These are phyloP conservation scores for Rhinoderma darwinii DNA, from an alignment of 2,113 vertebrate genomes.

Conservation along the genomic window DNA sequence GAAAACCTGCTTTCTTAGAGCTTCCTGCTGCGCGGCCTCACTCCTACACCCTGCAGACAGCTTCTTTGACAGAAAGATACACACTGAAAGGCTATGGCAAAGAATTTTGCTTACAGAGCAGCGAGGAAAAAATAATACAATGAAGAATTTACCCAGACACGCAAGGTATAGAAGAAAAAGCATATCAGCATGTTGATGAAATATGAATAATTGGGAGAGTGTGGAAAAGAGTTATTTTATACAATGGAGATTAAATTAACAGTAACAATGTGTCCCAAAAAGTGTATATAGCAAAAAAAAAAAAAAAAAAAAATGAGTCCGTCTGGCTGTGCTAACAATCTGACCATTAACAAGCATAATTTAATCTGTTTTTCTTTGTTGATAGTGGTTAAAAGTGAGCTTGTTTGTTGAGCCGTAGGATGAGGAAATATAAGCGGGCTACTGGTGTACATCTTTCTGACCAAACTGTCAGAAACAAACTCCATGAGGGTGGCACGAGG, in stretches of 20 bases:
- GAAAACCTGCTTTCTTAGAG: conserved; percentile 16
- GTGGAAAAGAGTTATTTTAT: not conserved
- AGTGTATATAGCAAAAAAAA: too few species aligned
- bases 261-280: not conserved
- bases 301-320: too few species aligned
- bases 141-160: not conserved
- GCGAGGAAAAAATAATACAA: not conserved
- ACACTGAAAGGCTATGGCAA: not conserved
- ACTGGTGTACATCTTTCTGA: too few species aligned
- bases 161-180: not conserved
- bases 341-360: not conserved
- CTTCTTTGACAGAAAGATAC: conserved; percentile 19
- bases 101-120: not conserved
- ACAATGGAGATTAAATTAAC: not conserved
- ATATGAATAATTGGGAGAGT: not conserved
- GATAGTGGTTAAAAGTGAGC: not conserved
- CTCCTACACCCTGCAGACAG: conserved; percentile 28
- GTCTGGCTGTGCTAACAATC: not conserved
- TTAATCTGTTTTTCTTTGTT: not conserved
- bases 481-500: too few species aligned
- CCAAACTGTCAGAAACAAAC: too few species aligned
- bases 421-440: not conserved
- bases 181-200: not conserved
- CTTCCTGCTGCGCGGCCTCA: conserved; percentile 23
- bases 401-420: not conserved